Percentiles rank a stretch among this genome's conserved stretches.
These are phyloP conservation scores for Acrossocheilus wenchowensis DNA, from an alignment of 2,797 vertebrate species.

Conservation along the genomic window DNA sequence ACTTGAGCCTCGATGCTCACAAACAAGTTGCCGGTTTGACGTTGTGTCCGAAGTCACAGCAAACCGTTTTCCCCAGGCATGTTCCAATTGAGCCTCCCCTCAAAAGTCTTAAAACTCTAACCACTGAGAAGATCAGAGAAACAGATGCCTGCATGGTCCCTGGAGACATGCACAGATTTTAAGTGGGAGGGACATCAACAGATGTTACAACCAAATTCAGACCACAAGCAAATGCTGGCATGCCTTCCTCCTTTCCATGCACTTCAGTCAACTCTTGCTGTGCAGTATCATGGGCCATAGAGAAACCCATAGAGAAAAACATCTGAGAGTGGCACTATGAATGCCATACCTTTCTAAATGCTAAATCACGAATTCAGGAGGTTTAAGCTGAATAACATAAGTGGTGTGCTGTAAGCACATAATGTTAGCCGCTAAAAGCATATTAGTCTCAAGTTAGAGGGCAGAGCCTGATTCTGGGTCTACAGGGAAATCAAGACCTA, in stretches of 20 bases:
- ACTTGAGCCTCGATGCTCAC: background rate
- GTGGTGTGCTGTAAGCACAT: background rate
- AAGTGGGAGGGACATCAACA: slow-evolving; percentile 33
- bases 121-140: slow-evolving; percentile 44
- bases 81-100: slow-evolving; percentile 28
- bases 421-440: background rate
- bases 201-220: slow-evolving; percentile 47
- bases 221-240: slow-evolving; percentile 31
- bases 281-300: background rate
- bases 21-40: background rate
- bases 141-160: slow-evolving; percentile 36
- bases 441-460: slow-evolving; percentile 16
- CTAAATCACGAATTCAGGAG: background rate
- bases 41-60: slow-evolving; percentile 5
- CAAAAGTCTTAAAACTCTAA: slow-evolving; percentile 33
- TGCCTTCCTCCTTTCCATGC: background rate
- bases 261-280: background rate
- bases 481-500: slow-evolving; percentile 29
- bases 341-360: background rate
- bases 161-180: slow-evolving; percentile 26
- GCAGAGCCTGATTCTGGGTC: background rate
- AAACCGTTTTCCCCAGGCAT: slow-evolving; percentile 10
- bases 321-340: background rate
- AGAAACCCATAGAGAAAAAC: background rate
- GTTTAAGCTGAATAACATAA: background rate